A percentile compares a stretch with the other conserved stretches of the same genome.
phyloP scores from a whole-genome alignment of 2,113 vertebrate species.

The Mirounga angustirostris region DNA sequence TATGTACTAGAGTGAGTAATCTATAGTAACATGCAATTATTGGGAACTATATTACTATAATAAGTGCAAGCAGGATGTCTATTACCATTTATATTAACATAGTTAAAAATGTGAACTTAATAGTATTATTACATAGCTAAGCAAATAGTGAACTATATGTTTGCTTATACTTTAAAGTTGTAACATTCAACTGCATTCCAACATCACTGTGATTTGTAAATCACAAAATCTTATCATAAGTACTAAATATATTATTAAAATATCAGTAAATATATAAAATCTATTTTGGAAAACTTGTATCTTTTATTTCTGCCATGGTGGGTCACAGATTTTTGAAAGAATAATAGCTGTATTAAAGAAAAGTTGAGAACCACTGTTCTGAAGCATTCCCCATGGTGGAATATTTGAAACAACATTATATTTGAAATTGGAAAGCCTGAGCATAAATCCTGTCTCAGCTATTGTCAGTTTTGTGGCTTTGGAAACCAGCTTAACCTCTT shows the following conservation, averaged over 20 bases:
- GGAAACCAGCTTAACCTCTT: neutral
- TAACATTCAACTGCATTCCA: neutral
- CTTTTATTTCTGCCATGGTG: neutral
- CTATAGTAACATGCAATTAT: neutral
- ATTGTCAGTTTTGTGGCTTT: neutral
- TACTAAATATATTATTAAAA: conserved; percentile 30
- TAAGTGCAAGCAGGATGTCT: neutral
- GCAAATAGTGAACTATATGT: neutral
- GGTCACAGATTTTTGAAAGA: neutral
- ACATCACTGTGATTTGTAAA: neutral
- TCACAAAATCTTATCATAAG: neutral
- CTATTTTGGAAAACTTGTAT: neutral
- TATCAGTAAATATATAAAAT: neutral
- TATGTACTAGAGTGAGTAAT: neutral
- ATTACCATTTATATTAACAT: neutral
- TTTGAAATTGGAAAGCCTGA: neutral
- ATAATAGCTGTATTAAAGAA: neutral
- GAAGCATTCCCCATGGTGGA: neutral
- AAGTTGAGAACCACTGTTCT: neutral
- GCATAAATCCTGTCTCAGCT: neutral
- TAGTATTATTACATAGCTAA: neutral
- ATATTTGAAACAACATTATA: conserved; percentile 23
- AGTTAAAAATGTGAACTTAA: neutral
- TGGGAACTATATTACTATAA: neutral
- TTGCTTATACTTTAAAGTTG: neutral